Percentiles rank a stretch among this genome's conserved stretches.
Evolutionary conservation across 2,113 vertebrate genomes (phyloP).

Genomic region (Erpornis zantholeuca): DNA sequence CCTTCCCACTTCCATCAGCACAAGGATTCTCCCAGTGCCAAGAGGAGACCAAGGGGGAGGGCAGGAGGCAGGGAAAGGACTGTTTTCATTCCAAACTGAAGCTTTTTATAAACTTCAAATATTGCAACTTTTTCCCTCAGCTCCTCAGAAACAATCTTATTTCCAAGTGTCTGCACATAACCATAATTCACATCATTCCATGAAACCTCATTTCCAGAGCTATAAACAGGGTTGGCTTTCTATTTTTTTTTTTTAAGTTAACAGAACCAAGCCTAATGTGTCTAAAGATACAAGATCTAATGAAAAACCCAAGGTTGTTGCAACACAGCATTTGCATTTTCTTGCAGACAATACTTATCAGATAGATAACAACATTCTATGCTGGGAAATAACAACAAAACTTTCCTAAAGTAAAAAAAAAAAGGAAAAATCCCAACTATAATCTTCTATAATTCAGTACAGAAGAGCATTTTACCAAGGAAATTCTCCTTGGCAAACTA

Average conservation of each 20-base stretch:
- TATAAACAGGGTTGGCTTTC: background rate
- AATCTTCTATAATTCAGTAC: constrained; percentile 48
- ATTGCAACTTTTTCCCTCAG: background rate
- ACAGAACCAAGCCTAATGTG: background rate
- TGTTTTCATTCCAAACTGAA: constrained; percentile 2
- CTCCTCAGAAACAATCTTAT: background rate
- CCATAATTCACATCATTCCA: constrained; percentile 31
- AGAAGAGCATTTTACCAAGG: constrained; percentile 26
- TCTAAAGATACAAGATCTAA: background rate
- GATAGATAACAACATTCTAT: constrained; percentile 16
- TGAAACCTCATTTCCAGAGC: constrained; percentile 38
- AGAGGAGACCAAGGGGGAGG: background rate
- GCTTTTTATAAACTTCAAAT: constrained; percentile 37
- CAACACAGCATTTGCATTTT: background rate
- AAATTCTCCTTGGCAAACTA: constrained; percentile 48
- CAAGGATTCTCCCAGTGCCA: constrained; percentile 22
- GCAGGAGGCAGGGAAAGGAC: background rate
- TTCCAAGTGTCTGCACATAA: constrained; percentile 10
- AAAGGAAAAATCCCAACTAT: background rate
- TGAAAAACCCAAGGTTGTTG: background rate
- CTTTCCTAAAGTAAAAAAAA: background rate
- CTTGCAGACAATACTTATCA: background rate
- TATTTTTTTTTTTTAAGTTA: background rate
- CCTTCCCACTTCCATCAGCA: background rate
- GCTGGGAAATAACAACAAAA: background rate